Percentiles rank a stretch among this genome's conserved stretches.
phyloP scores from a whole-genome alignment of 1,140 invertebrate genomes.

The Diploscapter pachys region DNA sequence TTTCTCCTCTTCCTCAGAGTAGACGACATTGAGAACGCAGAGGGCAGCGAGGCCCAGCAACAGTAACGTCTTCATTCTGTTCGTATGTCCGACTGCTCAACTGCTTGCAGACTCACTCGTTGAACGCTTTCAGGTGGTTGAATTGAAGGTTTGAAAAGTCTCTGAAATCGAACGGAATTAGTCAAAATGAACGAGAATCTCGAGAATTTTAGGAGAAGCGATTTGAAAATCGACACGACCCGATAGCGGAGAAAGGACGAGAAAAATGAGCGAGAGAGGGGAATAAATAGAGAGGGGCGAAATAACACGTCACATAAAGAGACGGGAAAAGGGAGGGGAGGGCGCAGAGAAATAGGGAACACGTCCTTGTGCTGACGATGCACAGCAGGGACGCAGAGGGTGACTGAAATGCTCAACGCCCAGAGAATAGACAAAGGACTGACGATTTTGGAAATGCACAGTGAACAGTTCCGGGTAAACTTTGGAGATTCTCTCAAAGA shows the following conservation, averaged over 20 bases:
- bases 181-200: not conserved
- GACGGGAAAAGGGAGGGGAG: no score
- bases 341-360: no score
- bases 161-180: not conserved
- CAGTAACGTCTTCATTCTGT: slow-evolving; percentile 35
- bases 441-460: no score
- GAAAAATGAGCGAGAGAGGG: not conserved
- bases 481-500: not conserved
- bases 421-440: not conserved
- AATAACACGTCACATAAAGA: no score
- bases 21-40: slow-evolving; percentile 33
- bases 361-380: no score
- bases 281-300: not conserved
- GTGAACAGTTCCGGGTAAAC: not conserved
- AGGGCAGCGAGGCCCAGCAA: slow-evolving; percentile 23
- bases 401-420: no score
- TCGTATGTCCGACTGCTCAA: not conserved
- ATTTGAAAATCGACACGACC: not conserved
- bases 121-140: not conserved
- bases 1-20: slow-evolving; percentile 51
- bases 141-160: not conserved
- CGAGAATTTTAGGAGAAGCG: not conserved
- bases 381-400: no score
- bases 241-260: not conserved
- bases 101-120: no score